These are phyloP conservation scores for Axinella damicornis DNA, from an alignment of 37 sponge, comb jelly and placozoan species.

Conservation along the genomic window DNA sequence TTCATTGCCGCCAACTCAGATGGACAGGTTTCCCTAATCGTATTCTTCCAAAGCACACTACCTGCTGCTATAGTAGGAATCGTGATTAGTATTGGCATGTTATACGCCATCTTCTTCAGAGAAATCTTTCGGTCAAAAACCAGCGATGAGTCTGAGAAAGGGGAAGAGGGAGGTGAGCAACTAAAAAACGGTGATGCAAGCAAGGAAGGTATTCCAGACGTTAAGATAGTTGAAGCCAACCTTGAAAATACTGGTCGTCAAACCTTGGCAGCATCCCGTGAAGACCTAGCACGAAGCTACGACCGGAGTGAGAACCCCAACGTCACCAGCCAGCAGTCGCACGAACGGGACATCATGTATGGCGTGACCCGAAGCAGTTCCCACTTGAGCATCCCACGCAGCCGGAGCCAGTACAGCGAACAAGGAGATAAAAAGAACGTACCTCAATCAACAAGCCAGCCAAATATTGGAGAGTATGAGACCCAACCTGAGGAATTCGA, in stretches of 20 bases:
- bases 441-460: too few species aligned
- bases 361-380: conserved; percentile 4
- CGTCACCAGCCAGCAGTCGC: conserved; percentile 8
- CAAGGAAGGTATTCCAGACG: background rate
- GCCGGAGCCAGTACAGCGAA: background rate
- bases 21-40: conserved; percentile 25
- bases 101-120: conserved; percentile 40
- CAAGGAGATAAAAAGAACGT: background rate
- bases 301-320: conserved; percentile 28
- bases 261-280: conserved; percentile 7
- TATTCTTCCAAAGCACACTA: conserved; percentile 45
- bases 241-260: background rate
- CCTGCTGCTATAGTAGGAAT: conserved; percentile 66
- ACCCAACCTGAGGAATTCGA: background rate
- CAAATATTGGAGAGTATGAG: background rate
- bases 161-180: background rate
- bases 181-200: background rate
- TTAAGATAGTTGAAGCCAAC: background rate
- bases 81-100: conserved; percentile 45
- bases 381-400: conserved; percentile 16
- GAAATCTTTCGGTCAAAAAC: conserved; percentile 1
- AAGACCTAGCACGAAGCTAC: conserved; percentile 1
- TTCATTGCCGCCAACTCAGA: conserved; percentile 59
- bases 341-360: conserved; percentile 23
- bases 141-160: background rate